These are phyloP conservation scores for Eristalis tenax DNA, from an alignment of 2,888 invertebrate species.

Conservation along the genomic window DNA sequence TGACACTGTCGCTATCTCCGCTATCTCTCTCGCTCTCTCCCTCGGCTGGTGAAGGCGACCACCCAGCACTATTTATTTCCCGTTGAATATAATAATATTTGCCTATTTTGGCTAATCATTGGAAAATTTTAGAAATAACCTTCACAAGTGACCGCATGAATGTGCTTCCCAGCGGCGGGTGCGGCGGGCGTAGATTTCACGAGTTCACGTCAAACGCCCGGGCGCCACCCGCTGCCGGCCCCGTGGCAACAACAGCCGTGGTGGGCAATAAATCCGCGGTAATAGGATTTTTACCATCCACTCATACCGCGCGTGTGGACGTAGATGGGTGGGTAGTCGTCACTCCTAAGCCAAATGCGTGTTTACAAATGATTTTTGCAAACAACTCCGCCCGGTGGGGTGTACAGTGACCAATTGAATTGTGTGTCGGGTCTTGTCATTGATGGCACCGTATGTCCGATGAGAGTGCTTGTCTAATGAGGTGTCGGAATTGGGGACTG, in stretches of 20 bases:
- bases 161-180: constrained; percentile 37
- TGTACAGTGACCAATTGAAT: constrained; percentile 41
- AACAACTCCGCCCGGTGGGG: neutral
- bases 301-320: constrained; percentile 27
- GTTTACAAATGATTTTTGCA: constrained; percentile 63
- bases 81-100: constrained; percentile 72
- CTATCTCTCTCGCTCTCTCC: constrained; percentile 73
- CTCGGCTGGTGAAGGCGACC: constrained; percentile 22
- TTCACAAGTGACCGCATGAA: constrained; percentile 68
- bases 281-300: constrained; percentile 70
- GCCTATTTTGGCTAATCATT: constrained; percentile 73
- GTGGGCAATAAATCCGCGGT: constrained; percentile 71
- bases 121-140: constrained; percentile 73
- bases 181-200: too few relatives aligned
- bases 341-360: constrained; percentile 48
- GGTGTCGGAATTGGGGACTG: too few relatives aligned
- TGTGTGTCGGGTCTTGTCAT: neutral
- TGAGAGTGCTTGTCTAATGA: too few relatives aligned
- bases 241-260: constrained; percentile 29
- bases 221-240: constrained; percentile 3
- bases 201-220: too few relatives aligned
- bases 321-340: constrained; percentile 17
- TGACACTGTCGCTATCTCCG: constrained; percentile 18
- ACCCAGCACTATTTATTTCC: neutral
- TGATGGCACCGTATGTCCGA: too few relatives aligned